A percentile compares a stretch with the other conserved stretches of the same genome.
phyloP scores from a whole-genome alignment of 2,797 vertebrate genomes.

The Tragelaphus eurycerus region DNA sequence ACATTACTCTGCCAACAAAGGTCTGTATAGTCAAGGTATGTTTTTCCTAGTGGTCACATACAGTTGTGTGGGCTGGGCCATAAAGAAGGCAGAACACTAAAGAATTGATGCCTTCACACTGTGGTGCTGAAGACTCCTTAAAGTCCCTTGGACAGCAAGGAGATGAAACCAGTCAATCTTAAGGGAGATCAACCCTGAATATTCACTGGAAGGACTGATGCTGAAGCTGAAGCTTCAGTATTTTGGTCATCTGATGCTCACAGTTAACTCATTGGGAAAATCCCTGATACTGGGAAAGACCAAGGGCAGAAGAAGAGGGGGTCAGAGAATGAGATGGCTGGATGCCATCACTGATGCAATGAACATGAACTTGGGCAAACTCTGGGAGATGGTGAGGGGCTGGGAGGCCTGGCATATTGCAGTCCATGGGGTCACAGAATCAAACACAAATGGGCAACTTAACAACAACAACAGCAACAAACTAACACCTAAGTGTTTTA shows the following conservation, averaged over 20 bases:
- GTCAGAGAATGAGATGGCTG: neutral
- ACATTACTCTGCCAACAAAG: neutral
- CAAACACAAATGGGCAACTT: neutral
- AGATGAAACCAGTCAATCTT: neutral
- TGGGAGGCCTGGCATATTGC: neutral
- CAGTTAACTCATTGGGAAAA: neutral
- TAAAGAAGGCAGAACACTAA: neutral
- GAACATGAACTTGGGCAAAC: neutral
- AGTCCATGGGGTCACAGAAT: neutral
- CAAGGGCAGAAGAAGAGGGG: neutral
- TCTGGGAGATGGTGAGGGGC: neutral
- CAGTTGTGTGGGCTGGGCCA: accelerated
- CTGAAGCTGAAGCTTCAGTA: neutral
- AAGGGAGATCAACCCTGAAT: neutral
- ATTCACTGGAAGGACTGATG: neutral
- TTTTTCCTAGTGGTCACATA: neutral
- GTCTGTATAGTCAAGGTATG: neutral
- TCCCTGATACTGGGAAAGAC: neutral
- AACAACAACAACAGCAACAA: neutral
- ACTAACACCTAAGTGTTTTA: neutral
- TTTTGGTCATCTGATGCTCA: neutral
- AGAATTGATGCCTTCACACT: neutral
- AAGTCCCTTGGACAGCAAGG: neutral
- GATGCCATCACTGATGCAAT: neutral
- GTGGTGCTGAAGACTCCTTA: neutral